Percentiles rank a stretch among this genome's conserved stretches.
phyloP scores from a whole-genome alignment of 2,888 invertebrate genomes.

The Tinea trinotella region DNA sequence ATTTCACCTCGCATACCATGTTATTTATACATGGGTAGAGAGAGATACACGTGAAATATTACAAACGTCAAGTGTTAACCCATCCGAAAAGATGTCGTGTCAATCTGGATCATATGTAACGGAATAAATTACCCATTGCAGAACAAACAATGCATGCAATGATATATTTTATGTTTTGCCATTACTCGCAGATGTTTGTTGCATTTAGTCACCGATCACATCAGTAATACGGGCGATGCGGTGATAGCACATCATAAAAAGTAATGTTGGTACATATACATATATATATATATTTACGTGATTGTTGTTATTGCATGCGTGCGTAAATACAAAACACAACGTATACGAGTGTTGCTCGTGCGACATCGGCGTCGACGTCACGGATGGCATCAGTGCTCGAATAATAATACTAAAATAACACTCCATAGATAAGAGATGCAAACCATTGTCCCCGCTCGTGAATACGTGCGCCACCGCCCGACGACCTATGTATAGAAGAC shows the following conservation, averaged over 20 bases:
- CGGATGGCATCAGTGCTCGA: background rate
- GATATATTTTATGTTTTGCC: no score
- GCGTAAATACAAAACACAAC: background rate
- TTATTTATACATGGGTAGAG: background rate
- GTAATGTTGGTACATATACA: no score
- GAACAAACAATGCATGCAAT: background rate
- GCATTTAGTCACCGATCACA: no score
- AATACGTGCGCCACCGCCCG: background rate
- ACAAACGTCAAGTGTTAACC: background rate
- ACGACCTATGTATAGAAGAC: background rate
- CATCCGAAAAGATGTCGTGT: background rate
- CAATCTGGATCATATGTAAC: background rate
- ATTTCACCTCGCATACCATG: background rate
- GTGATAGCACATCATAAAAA: no score
- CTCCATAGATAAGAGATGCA: conserved; percentile 12
- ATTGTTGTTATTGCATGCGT: no score
- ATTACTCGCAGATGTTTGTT: no score
- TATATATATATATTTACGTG: no score
- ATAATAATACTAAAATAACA: conserved; percentile 11
- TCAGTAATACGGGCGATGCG: no score
- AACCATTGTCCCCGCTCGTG: background rate
- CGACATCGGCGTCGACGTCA: conserved; percentile 9
- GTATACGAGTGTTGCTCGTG: background rate
- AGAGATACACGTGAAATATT: background rate
- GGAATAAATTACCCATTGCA: background rate